Evolutionary conservation across 2,888 invertebrate species (phyloP).

Genomic region (Sclerodermus sp.): DNA sequence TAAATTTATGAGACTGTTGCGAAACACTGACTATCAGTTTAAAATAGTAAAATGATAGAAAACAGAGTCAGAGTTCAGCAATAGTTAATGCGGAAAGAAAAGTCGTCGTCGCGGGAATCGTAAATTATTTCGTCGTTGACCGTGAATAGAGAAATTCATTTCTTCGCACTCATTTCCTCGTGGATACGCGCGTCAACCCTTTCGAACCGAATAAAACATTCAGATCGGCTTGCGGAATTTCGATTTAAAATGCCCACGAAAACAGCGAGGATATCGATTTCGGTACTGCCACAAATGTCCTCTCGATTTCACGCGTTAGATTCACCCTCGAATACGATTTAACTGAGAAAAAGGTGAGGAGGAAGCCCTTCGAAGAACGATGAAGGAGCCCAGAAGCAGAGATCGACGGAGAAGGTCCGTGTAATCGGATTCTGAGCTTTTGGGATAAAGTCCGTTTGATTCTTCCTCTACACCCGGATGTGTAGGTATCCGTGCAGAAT

Average conservation of each 20-base stretch:
- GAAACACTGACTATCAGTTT: too few species aligned
- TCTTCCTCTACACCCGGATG: slow-evolving; percentile 11
- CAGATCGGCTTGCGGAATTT: not conserved
- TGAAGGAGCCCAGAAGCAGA: not conserved
- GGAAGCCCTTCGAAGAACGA: not conserved
- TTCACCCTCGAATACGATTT: slow-evolving; percentile 17
- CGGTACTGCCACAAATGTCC: slow-evolving; percentile 8
- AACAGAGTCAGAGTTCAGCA: too few species aligned
- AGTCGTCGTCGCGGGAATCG: too few species aligned
- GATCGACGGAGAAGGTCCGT: slow-evolving; percentile 15
- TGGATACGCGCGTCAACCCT: too few species aligned
- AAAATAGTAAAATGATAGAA: too few species aligned
- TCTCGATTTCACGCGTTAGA: slow-evolving; percentile 18
- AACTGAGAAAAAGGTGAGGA: slow-evolving; percentile 11
- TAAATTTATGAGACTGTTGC: too few species aligned
- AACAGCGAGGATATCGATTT: slow-evolving; percentile 4
- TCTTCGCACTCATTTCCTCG: too few species aligned
- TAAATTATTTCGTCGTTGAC: too few species aligned
- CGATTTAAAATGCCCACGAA: slow-evolving; percentile 2
- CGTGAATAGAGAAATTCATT: too few species aligned
- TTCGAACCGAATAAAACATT: too few species aligned
- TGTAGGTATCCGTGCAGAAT: not conserved
- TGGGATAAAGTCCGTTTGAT: slow-evolving; percentile 23
- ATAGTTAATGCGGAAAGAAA: too few species aligned
- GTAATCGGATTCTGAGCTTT: slow-evolving; percentile 25